Evolutionary conservation across 2,888 invertebrate species (phyloP).

Genomic region (Parnassius orleans): DNA sequence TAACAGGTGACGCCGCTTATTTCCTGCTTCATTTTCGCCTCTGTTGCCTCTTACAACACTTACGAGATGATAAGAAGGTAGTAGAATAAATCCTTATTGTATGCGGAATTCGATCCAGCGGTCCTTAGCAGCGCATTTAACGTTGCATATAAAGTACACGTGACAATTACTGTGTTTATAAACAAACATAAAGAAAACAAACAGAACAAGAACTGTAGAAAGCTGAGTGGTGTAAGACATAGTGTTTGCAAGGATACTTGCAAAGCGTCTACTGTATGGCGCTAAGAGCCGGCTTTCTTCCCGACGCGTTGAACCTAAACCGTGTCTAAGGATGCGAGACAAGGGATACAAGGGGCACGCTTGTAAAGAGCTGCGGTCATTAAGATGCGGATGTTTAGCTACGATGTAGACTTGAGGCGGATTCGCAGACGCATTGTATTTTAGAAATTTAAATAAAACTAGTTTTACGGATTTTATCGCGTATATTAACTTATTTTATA

Average conservation of each 20-base stretch:
- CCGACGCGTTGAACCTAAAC: slow-evolving; percentile 26
- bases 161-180: too few relatives aligned
- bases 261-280: slow-evolving; percentile 5
- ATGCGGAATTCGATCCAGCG: too few relatives aligned
- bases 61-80: too few relatives aligned
- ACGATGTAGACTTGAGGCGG: slow-evolving; percentile 2
- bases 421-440: neutral
- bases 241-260: slow-evolving; percentile 17
- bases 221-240: slow-evolving; percentile 4
- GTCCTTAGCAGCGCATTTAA: too few relatives aligned
- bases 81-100: too few relatives aligned
- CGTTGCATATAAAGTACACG: too few relatives aligned
- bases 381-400: slow-evolving; percentile 16
- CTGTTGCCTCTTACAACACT: too few relatives aligned
- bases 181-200: neutral
- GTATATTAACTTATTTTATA: too few relatives aligned
- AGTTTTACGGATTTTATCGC: too few relatives aligned
- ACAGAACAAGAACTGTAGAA: slow-evolving; percentile 2
- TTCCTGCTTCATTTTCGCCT: too few relatives aligned
- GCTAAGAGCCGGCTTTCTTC: slow-evolving; percentile 22
- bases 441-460: too few relatives aligned
- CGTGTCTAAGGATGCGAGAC: slow-evolving; percentile 33
- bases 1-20: too few relatives aligned
- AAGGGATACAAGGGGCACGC: slow-evolving; percentile 12
- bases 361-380: slow-evolving; percentile 20